These are phyloP conservation scores for Mantis religiosa DNA, from an alignment of 2,888 invertebrate genomes.

Conservation along the genomic window DNA sequence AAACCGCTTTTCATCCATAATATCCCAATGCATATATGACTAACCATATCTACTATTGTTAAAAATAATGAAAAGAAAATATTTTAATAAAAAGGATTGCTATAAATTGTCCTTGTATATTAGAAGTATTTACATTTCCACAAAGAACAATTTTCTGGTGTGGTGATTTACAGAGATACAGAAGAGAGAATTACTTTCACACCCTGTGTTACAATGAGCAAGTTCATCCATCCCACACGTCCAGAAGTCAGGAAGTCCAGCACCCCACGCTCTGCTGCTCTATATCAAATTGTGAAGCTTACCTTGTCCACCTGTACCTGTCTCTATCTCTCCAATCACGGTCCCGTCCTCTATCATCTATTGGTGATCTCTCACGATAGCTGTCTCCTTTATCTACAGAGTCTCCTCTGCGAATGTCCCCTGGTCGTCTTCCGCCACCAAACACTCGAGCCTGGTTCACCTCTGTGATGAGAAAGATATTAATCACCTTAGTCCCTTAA, in stretches of 20 bases:
- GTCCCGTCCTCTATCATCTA: slow-evolving; percentile 29
- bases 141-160: too few species aligned
- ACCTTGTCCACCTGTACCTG: slow-evolving; percentile 34
- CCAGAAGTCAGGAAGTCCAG: not conserved
- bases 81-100: too few species aligned
- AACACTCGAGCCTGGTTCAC: slow-evolving; percentile 28
- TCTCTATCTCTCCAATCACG: slow-evolving; percentile 33
- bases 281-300: not conserved
- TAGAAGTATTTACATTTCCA: too few species aligned
- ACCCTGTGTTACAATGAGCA: too few species aligned
- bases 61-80: too few species aligned
- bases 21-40: too few species aligned
- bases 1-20: too few species aligned
- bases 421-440: not conserved
- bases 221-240: too few species aligned
- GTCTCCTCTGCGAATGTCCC: not conserved
- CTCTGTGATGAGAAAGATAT: slow-evolving; percentile 21
- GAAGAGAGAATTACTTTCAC: too few species aligned
- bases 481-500: not conserved
- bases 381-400: slow-evolving; percentile 20
- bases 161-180: too few species aligned
- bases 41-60: too few species aligned
- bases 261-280: not conserved
- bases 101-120: too few species aligned
- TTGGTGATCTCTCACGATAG: slow-evolving; percentile 30